Conservation (phyloP, 37 sponge, comb jelly and placozoan species). For the Crambe crambe region DNA sequence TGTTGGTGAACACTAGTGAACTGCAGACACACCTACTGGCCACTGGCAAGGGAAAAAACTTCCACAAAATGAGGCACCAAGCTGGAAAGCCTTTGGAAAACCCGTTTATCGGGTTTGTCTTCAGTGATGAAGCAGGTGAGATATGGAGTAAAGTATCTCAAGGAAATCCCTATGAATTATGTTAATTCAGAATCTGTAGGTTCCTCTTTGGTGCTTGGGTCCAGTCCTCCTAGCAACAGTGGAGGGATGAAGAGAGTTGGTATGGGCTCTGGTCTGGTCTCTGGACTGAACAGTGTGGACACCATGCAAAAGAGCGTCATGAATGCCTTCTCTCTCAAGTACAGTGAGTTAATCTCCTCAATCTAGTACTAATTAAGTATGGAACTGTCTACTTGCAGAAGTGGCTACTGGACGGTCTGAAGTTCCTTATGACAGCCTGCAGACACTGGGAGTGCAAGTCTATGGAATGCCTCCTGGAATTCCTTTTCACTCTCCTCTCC, state of each 20-base stretch:
- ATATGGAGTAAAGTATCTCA: no score
- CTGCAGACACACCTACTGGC: conserved; percentile 79
- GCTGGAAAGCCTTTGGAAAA: conserved; percentile 82
- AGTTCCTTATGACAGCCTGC: conserved; percentile 66
- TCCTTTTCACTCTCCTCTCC: conserved; percentile 69
- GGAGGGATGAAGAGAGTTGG: neutral
- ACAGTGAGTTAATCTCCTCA: conserved; percentile 59
- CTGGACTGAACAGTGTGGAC: conserved; percentile 51
- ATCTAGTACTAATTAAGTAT: neutral
- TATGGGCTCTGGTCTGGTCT: conserved; percentile 9
- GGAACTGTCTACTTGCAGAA: conserved; percentile 28
- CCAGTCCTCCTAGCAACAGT: neutral
- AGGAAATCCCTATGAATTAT: no score
- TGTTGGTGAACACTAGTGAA: conserved; percentile 78
- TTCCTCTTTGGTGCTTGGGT: neutral
- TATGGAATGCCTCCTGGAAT: conserved; percentile 79
- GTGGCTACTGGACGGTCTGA: conserved; percentile 78
- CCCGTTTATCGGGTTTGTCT: conserved; percentile 85
- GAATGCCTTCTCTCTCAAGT: conserved; percentile 85
- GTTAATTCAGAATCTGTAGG: neutral
- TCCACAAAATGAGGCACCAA: conserved; percentile 72
- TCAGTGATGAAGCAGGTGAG: conserved; percentile 72
- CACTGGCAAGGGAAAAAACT: conserved; percentile 73
- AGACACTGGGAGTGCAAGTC: conserved; percentile 62
- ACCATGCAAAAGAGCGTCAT: conserved; percentile 81